These are phyloP conservation scores for Drosophila imparisetae DNA, from an alignment of 2,888 invertebrate species.

Conservation along the genomic window DNA sequence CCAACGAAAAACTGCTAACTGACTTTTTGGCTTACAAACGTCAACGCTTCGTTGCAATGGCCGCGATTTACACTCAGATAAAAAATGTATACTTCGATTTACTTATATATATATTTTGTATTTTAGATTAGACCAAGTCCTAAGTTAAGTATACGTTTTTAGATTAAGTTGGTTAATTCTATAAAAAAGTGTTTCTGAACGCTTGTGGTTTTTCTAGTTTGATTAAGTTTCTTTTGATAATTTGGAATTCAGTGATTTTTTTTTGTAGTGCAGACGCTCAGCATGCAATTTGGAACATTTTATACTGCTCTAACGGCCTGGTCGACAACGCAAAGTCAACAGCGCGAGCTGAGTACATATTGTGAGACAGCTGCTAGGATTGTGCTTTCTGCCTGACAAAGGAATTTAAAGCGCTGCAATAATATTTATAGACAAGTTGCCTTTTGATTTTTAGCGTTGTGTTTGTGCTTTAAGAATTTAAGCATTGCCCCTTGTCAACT, in stretches of 20 bases:
- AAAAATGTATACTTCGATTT: neutral
- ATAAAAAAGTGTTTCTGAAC: neutral
- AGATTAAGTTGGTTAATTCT: neutral
- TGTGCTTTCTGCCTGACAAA: neutral
- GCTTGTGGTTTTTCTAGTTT: neutral
- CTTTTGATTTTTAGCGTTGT: neutral
- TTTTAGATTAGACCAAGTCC: neutral
- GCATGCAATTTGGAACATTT: constrained; percentile 53
- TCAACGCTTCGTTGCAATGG: neutral
- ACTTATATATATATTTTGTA: neutral
- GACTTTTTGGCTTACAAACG: constrained; percentile 29
- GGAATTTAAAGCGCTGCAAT: constrained; percentile 28
- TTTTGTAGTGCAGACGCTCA: constrained; percentile 3
- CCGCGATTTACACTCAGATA: neutral
- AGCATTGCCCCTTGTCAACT: neutral
- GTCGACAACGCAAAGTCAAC: constrained; percentile 28
- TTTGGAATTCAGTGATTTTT: neutral
- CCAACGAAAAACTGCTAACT: constrained; percentile 36
- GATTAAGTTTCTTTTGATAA: neutral
- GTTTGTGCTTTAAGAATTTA: neutral
- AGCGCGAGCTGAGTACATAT: constrained; percentile 14
- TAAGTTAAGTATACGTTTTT: neutral
- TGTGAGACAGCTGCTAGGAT: constrained; percentile 8
- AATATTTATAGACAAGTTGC: constrained; percentile 25
- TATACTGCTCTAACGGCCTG: constrained; percentile 24